Evolutionary conservation across 2,113 vertebrate genomes (phyloP).

Genomic region (Sigmodon hispidus): DNA sequence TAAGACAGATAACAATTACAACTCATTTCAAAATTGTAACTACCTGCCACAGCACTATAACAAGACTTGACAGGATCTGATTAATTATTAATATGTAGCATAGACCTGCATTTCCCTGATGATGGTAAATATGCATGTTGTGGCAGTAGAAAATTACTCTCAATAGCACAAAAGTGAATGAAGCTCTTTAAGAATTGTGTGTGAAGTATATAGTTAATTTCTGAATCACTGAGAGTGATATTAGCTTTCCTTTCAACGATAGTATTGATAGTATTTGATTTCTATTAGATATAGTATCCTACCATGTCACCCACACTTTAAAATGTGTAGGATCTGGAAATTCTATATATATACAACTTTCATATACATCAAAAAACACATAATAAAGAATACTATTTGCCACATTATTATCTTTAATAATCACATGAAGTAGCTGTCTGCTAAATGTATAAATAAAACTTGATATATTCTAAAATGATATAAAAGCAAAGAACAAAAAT

Average conservation of each 20-base stretch:
- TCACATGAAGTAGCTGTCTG: not conserved
- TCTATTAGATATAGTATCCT: not conserved
- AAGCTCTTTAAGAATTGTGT: not conserved
- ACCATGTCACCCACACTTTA: not conserved
- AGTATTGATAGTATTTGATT: not conserved
- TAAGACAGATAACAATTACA: constrained; percentile 56
- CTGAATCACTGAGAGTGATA: not conserved
- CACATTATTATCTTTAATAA: not conserved
- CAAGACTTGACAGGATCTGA: constrained; percentile 8
- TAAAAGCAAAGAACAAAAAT: not conserved
- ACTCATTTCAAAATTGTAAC: constrained; percentile 56
- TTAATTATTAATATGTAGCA: constrained; percentile 47
- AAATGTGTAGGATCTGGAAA: not conserved
- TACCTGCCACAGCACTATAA: constrained; percentile 23
- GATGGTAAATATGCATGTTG: not conserved
- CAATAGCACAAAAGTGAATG: not conserved
- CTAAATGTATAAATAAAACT: not conserved
- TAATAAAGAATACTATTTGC: not conserved
- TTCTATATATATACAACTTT: not conserved
- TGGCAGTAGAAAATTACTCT: not conserved
- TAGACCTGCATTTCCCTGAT: not conserved
- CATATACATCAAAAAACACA: not conserved
- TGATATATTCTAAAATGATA: not conserved
- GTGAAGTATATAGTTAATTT: constrained; percentile 27
- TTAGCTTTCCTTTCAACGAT: constrained; percentile 25